Evolutionary conservation across 2,113 vertebrate species (phyloP).

Genomic region (Caretta caretta): DNA sequence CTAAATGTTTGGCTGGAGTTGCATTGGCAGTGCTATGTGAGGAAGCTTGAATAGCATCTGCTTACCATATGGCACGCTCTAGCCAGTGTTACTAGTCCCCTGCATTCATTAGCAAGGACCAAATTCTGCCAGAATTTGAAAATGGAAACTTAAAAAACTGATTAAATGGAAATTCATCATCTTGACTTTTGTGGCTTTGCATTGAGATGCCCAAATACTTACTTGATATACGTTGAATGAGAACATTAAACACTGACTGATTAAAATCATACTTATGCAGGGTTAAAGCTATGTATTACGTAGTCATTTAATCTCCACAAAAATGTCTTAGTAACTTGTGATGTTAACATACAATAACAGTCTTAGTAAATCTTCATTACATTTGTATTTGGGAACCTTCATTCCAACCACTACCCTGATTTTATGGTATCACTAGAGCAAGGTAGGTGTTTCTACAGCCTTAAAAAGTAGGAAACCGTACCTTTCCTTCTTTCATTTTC

Average conservation of each 20-base stretch:
- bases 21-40: neutral
- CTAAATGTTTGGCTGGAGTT: neutral
- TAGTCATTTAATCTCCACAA: neutral
- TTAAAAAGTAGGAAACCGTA: neutral
- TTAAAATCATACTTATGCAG: neutral
- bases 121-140: neutral
- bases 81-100: neutral
- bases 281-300: neutral
- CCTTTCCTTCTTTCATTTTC: neutral
- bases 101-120: neutral
- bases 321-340: neutral
- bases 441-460: neutral
- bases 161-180: neutral
- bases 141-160: neutral
- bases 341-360: neutral
- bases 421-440: neutral
- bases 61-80: neutral
- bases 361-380: neutral
- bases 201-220: neutral
- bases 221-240: neutral
- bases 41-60: neutral
- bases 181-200: neutral
- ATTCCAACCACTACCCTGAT: neutral
- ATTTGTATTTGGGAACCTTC: neutral
- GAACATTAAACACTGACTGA: neutral